Base-by-base conservation (phyloP, 1,140 invertebrate genomes). In the Limonius californicus region DNA sequence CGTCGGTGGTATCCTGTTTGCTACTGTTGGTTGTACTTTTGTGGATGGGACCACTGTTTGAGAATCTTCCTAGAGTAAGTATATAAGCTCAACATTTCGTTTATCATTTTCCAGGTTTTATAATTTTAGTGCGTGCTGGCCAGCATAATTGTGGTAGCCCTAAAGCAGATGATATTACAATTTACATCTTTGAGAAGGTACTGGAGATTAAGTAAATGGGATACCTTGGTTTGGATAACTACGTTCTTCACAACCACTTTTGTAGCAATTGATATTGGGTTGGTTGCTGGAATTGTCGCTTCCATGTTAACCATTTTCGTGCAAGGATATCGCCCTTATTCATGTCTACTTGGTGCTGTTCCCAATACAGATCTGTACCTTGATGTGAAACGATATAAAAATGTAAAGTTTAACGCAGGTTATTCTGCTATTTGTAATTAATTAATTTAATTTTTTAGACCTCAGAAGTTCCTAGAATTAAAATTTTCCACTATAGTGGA, bases 121-220 rank as follows among this genome's bases (percentile, higher is more conserved):
- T 39, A 23, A n/a, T 70, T 71, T 39, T 76, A 91, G 87, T 87
- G 86, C 76, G 86, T 96, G 55, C 76, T 97, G 60, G 90, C 94
- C 8, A 85, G 90, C 60, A 93, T 98, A 56, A 96, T 97, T 67
- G 84, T 97, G 2, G 90, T 97, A 0, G 91, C 94, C 0, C 77
- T 98, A 1, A 94, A 94, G 77, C 89, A 90, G 12, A 87, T 87
- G 67, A 59, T 97, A 65, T 78, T 89, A 69, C 92, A 97, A 79
- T 63, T 68, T 11, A 67, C 54, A 9, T 61, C 59, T 0, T 27
- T 72, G 4, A 60, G 62, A 11, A 68, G 62, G 47, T 69, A 72
- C 59, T 93, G 90, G 85, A 83, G 81, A 70, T 77, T 92, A 16
- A 94, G 91, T 23, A 86, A 86, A 68, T 79, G 89, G 63, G 94